These are phyloP conservation scores for Creontiades dilutus DNA, from an alignment of 2,888 invertebrate species.

Conservation along the genomic window DNA sequence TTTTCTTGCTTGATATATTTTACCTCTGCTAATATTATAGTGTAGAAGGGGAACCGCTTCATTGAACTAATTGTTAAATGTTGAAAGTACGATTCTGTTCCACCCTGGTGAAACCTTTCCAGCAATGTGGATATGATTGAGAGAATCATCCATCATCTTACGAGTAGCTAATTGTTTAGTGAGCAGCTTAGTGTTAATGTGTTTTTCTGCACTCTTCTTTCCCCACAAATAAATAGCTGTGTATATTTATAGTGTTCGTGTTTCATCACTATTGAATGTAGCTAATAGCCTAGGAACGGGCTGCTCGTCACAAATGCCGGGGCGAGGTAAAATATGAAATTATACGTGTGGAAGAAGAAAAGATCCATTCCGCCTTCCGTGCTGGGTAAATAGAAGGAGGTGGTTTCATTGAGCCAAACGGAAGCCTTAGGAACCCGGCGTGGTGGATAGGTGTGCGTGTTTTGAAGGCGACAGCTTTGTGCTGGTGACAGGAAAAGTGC, in stretches of 20 bases:
- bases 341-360: neutral
- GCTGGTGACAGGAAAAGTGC: neutral
- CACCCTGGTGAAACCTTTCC: too few relatives aligned
- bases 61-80: too few relatives aligned
- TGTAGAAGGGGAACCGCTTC: too few relatives aligned
- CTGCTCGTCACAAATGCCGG: neutral
- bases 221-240: neutral
- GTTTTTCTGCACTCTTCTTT: too few relatives aligned
- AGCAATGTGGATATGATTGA: neutral
- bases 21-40: too few relatives aligned
- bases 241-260: neutral
- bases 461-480: neutral
- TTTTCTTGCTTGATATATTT: too few relatives aligned
- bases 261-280: neutral
- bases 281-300: neutral
- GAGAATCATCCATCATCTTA: neutral
- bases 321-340: neutral
- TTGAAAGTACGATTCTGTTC: too few relatives aligned
- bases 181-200: neutral
- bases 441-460: slow-evolving; percentile 1
- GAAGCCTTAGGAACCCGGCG: neutral
- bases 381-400: neutral
- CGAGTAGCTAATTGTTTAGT: neutral
- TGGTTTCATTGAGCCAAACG: neutral
- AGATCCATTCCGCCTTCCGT: neutral